Evolutionary conservation across 2,797 vertebrate genomes (phyloP), one percentile per base, ranked within the genome.

Genomic region (Etheostoma perlongum): DNA sequence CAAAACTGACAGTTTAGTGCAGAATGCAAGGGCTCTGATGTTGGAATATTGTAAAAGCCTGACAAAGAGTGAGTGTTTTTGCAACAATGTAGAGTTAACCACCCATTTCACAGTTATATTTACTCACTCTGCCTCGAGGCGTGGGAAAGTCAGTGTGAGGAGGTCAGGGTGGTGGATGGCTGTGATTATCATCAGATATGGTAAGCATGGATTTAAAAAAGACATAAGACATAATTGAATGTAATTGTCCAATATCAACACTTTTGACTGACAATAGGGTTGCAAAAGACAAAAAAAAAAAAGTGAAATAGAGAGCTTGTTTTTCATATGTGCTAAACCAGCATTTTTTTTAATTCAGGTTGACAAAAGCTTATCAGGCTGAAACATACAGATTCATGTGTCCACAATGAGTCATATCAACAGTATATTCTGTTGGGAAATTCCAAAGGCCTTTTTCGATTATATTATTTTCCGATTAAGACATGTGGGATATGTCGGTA

Each of bases 211-310:
- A 25, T 25, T 25, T 25, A 2, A 25, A 25, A 25, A 25, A 25
- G 25, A 23, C 1, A 23, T 1, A 23, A 36, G 33, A 36, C 33
- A 9, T 36, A 8, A 42, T 13, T 42, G 42, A 42, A 42, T 21
- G 33, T 21, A 42, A 30, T 36, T 49, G 18, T 9, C 61, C 61
- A 62, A 48, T 62, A 66, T 15, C 48, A 44, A 54, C 64, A 42
- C 15, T 27, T 12, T 27, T 54, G 18, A 27, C 51, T 55, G 21
- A 36, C 63, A 51, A 51, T 36, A 15, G 59, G 58, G 58, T 23
- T 44, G 40, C 36, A 57, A 33, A 30, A 47, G 48, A 59, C 19
- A 33, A 23, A 23, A 23, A 25, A 25, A 25, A 25, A 3, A 25
- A 2, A 25, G 33, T 36, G 33, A 36, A 36, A 36, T 36, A 36